Percentiles rank a stretch among this genome's conserved stretches.
Evolutionary conservation across 2,888 invertebrate genomes (phyloP).

Genomic region (Alentia gelatinosa): DNA sequence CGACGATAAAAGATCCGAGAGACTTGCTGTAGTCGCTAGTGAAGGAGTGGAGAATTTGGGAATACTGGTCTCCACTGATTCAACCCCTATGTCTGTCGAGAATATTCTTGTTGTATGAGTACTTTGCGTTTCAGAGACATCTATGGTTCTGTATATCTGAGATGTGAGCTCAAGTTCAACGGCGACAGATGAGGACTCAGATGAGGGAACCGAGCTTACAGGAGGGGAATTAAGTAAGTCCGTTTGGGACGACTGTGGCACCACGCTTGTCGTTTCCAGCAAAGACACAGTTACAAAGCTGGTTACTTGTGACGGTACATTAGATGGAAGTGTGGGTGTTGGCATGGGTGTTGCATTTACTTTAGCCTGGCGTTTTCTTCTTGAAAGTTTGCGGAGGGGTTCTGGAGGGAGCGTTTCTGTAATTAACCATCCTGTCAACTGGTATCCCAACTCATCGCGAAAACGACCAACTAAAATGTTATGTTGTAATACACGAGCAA

Average conservation of each 20-base stretch:
- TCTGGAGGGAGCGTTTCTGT: background rate
- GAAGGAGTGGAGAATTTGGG: too few relatives aligned
- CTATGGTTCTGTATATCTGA: too few relatives aligned
- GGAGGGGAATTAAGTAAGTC: too few relatives aligned
- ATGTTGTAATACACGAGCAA: slow-evolving; percentile 46
- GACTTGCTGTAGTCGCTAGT: too few relatives aligned
- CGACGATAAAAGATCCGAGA: too few relatives aligned
- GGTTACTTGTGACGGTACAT: background rate
- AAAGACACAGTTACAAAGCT: background rate
- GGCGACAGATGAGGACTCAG: too few relatives aligned
- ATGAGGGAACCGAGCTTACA: too few relatives aligned
- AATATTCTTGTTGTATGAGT: too few relatives aligned
- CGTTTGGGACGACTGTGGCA: background rate
- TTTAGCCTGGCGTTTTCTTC: background rate
- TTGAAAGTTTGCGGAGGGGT: background rate
- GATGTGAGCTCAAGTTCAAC: too few relatives aligned
- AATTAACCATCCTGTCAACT: slow-evolving; percentile 39
- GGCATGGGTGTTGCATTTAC: slow-evolving; percentile 10
- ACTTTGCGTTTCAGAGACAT: too few relatives aligned
- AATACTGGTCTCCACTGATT: too few relatives aligned
- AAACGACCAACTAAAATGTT: slow-evolving; percentile 46
- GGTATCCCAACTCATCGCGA: background rate
- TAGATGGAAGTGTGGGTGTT: slow-evolving; percentile 18
- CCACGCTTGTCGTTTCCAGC: background rate
- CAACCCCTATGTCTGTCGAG: too few relatives aligned